Conservation (phyloP, 2,797 vertebrate genomes). For the Pantherophis alleghaniensis region DNA sequence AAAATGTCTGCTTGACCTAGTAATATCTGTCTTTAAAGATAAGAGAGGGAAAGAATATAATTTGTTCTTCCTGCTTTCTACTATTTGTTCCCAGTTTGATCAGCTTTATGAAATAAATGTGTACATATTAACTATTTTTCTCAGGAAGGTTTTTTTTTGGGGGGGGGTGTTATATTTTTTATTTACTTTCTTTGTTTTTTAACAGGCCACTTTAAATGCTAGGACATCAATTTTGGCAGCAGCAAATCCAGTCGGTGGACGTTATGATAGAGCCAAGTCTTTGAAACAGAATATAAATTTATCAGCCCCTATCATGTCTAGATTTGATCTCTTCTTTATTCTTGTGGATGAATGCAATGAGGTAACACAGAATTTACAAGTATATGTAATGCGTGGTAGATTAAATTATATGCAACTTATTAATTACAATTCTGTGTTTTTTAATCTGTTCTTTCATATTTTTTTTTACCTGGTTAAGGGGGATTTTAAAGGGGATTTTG, state of each 20-base stretch:
- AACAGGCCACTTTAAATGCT: slow-evolving; percentile 93
- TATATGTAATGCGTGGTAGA: not conserved
- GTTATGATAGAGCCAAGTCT: slow-evolving; percentile 95
- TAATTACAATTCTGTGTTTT: not conserved
- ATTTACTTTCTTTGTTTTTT: not conserved
- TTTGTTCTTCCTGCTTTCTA: too few species aligned
- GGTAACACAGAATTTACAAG: slow-evolving; percentile 71
- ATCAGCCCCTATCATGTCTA: slow-evolving; percentile 96
- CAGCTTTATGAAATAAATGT: not conserved
- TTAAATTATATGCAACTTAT: not conserved
- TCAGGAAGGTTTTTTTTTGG: not conserved
- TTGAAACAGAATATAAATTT: slow-evolving; percentile 97
- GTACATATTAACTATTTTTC: not conserved
- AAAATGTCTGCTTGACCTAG: not conserved
- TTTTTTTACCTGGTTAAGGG: not conserved
- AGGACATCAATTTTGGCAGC: slow-evolving; percentile 97
- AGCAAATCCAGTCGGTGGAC: slow-evolving; percentile 91
- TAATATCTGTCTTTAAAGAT: not conserved
- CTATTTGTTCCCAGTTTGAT: not conserved
- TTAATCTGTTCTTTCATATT: not conserved
- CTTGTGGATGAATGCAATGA: slow-evolving; percentile 98
- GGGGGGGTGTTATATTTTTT: not conserved
- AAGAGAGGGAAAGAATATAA: not conserved
- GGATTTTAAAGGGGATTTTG: not conserved
- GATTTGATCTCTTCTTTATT: slow-evolving; percentile 99